Conservation (phyloP, 2,888 invertebrate genomes). For the Chrysopilus asiliformis region DNA sequence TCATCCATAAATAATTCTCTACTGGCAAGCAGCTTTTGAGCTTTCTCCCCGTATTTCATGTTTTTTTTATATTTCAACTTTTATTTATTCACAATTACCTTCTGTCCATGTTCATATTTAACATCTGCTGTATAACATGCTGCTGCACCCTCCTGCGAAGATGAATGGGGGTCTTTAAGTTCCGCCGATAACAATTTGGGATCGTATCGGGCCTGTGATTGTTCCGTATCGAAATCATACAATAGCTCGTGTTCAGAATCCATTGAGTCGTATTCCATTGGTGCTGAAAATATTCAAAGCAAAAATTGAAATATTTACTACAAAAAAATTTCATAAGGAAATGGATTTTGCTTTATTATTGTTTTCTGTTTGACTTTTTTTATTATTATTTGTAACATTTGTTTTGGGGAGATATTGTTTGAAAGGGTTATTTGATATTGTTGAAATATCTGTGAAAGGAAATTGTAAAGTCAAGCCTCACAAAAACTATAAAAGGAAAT, state of each 20-base stretch:
- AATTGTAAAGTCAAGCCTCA: no score
- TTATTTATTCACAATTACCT: no score
- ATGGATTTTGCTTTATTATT: not conserved
- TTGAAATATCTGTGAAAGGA: no score
- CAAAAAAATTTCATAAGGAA: not conserved
- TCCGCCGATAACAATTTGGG: constrained; percentile 29
- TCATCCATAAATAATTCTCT: no score
- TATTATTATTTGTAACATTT: no score
- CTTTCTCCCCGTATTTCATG: no score
- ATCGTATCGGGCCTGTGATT: constrained; percentile 35
- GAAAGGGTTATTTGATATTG: no score
- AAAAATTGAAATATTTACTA: not conserved
- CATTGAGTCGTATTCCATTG: constrained; percentile 27
- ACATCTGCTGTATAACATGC: constrained; percentile 29
- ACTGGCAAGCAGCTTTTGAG: no score
- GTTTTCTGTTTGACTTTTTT: no score
- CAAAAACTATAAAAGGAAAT: no score
- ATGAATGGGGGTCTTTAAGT: constrained; percentile 8
- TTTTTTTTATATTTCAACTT: no score
- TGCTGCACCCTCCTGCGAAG: constrained; percentile 27
- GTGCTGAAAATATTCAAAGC: constrained; percentile 18
- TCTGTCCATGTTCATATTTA: constrained; percentile 35
- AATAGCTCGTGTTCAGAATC: constrained; percentile 30
- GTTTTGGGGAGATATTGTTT: no score
- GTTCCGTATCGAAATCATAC: constrained; percentile 34